Conservation (phyloP, 2,888 invertebrate genomes). For the Amorpha juglandis region DNA sequence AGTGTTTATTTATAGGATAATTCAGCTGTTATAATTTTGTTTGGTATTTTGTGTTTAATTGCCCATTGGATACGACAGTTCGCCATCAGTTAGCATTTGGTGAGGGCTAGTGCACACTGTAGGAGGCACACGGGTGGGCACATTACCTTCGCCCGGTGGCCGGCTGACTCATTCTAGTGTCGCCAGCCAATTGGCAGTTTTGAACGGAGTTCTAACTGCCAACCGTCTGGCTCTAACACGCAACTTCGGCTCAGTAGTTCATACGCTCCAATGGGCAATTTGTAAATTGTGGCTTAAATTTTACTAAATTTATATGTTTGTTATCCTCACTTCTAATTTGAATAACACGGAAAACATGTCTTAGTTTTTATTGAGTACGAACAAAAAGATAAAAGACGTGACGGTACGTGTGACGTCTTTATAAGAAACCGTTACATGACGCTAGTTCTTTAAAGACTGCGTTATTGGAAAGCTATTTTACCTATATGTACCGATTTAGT, state of each 20-base stretch:
- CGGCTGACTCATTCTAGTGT: constrained; percentile 66
- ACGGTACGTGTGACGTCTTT: too few species aligned
- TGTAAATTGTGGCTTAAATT: constrained; percentile 63
- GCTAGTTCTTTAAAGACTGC: too few species aligned
- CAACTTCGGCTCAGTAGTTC: constrained; percentile 74
- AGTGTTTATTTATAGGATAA: background rate
- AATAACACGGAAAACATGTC: background rate
- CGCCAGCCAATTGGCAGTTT: constrained; percentile 58
- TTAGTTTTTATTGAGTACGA: too few species aligned
- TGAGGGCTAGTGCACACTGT: constrained; percentile 43
- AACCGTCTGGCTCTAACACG: constrained; percentile 71
- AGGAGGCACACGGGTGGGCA: constrained; percentile 54
- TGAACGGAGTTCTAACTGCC: constrained; percentile 62
- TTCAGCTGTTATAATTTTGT: constrained; percentile 50
- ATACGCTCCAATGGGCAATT: constrained; percentile 69
- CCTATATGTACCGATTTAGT: too few species aligned
- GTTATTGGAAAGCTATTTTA: too few species aligned
- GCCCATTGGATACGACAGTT: constrained; percentile 11
- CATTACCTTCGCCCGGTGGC: constrained; percentile 59
- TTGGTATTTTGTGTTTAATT: constrained; percentile 16
- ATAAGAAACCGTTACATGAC: too few species aligned
- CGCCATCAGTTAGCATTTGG: constrained; percentile 45
- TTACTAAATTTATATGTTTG: constrained; percentile 24
- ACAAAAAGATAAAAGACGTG: too few species aligned
- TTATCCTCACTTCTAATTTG: background rate